A percentile compares a stretch with the other conserved stretches of the same genome.
Evolutionary conservation across 2,797 vertebrate genomes (phyloP).

Genomic region (Myiotriccus ornatus): DNA sequence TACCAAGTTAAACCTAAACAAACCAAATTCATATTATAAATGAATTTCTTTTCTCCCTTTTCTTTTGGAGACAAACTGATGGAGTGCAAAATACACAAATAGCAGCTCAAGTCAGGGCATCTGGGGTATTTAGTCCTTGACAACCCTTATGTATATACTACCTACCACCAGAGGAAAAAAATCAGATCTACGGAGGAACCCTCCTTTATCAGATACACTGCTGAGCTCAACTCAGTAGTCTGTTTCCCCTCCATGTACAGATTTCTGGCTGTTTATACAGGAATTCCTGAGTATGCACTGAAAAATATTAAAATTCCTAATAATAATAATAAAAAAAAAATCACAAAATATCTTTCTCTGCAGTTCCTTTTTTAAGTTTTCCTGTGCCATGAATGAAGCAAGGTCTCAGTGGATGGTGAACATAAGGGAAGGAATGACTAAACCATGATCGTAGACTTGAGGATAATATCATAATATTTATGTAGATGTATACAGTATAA

Average conservation of each 20-base stretch:
- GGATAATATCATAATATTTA: background rate
- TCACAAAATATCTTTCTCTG: background rate
- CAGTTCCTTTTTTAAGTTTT: background rate
- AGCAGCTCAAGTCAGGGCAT: background rate
- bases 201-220: background rate
- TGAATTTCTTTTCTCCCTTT: background rate
- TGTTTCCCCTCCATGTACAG: background rate
- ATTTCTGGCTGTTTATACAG: background rate
- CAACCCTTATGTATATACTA: background rate
- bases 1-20: background rate
- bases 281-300: background rate
- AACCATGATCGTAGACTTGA: background rate
- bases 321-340: background rate
- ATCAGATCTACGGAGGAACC: background rate
- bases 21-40: conserved; percentile 10
- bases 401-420: background rate
- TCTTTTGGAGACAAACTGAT: background rate
- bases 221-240: background rate
- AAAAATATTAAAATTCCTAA: background rate
- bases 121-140: background rate
- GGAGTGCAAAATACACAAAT: background rate
- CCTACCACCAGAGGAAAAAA: background rate
- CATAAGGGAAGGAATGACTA: background rate
- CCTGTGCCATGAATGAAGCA: background rate
- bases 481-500: background rate